A percentile compares a stretch with the other conserved stretches of the same genome.
Conservation (phyloP, 1,140 invertebrate species). For the Zeugodacus cucurbitae region DNA sequence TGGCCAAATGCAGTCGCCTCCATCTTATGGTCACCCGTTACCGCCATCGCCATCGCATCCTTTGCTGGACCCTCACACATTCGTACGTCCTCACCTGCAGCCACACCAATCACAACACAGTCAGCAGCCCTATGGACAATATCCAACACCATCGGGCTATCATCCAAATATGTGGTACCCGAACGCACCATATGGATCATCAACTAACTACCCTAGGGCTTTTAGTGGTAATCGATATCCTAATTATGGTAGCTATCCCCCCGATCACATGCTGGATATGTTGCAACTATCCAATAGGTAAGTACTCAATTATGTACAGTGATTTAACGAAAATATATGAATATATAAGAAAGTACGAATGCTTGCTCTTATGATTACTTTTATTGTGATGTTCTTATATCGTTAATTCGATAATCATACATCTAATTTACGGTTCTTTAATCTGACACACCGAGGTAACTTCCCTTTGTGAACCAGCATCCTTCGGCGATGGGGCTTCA, state of each 20-base stretch:
- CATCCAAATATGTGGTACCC: conserved; percentile 64
- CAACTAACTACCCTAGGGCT: not conserved
- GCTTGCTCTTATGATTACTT: no score
- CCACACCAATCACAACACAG: not conserved
- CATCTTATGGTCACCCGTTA: not conserved
- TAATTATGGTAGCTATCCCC: conserved; percentile 47
- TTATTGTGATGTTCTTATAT: no score
- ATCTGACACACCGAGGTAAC: no score
- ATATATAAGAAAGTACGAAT: no score
- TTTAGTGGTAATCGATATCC: conserved; percentile 44
- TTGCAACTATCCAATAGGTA: conserved; percentile 63
- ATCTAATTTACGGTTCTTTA: no score
- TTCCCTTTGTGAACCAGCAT: no score
- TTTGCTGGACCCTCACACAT: not conserved
- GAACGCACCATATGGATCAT: conserved; percentile 55
- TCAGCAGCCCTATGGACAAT: conserved; percentile 40
- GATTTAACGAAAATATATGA: no score
- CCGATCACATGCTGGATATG: conserved; percentile 64
- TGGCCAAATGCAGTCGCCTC: not conserved
- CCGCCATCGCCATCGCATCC: not conserved
- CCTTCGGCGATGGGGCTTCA: no score
- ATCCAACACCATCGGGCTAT: conserved; percentile 45
- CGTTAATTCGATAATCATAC: no score
- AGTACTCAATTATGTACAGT: conserved; percentile 43
- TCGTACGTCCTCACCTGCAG: not conserved